phyloP scores from a whole-genome alignment of 2,797 vertebrate genomes.

The Ptychadena robeensis region DNA sequence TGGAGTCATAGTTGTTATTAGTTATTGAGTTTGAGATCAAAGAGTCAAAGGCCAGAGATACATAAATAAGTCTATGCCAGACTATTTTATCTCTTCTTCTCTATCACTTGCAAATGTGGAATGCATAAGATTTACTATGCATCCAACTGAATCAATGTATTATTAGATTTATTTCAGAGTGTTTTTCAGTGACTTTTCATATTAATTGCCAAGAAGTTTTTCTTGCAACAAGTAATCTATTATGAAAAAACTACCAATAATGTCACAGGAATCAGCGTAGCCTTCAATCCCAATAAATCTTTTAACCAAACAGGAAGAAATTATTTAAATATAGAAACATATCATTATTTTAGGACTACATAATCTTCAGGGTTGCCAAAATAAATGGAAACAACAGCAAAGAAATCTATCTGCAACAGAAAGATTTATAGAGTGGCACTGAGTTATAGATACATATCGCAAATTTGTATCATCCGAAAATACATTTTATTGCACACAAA shows the following conservation, averaged over 20 bases:
- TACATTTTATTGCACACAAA: not conserved
- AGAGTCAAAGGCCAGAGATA: too few relatives aligned
- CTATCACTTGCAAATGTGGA: too few relatives aligned
- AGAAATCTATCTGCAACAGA: slow-evolving; percentile 8
- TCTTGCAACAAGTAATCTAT: not conserved
- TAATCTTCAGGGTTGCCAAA: slow-evolving; percentile 20
- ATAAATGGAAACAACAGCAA: slow-evolving; percentile 35
- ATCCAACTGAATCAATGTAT: too few relatives aligned
- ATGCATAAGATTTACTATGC: too few relatives aligned
- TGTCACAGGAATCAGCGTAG: slow-evolving; percentile 9
- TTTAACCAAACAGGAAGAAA: slow-evolving; percentile 31
- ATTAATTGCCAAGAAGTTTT: not conserved
- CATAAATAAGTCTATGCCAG: too few relatives aligned
- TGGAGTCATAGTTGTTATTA: too few relatives aligned
- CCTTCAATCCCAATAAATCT: slow-evolving; percentile 20
- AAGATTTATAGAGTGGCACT: slow-evolving; percentile 21
- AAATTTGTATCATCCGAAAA: not conserved
- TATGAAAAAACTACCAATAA: slow-evolving; percentile 7
- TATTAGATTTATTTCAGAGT: too few relatives aligned
- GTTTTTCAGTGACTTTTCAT: too few relatives aligned
- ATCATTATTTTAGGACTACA: slow-evolving; percentile 18
- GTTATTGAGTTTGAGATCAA: too few relatives aligned
- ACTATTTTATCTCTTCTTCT: too few relatives aligned
- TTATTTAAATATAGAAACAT: slow-evolving; percentile 37
- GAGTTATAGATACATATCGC: not conserved